Evolutionary conservation across 2,113 vertebrate species (phyloP).

Genomic region (Marcusenius ussheri): DNA sequence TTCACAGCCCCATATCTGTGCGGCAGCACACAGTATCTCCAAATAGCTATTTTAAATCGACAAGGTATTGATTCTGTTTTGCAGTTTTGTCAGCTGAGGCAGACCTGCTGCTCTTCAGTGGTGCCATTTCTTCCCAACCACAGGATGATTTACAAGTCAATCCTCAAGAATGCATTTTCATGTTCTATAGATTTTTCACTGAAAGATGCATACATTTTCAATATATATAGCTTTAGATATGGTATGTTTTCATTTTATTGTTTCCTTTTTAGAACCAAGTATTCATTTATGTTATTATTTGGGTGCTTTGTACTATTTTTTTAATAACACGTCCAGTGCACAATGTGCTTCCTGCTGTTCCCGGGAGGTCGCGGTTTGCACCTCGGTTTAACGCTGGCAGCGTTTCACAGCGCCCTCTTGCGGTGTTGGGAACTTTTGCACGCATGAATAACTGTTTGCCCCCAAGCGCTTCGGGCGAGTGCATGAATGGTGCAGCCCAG

Average conservation of each 20-base stretch:
- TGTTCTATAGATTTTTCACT: not conserved
- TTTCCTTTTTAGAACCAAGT: not conserved
- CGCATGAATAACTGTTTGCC: not conserved
- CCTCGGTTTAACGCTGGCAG: not conserved
- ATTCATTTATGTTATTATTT: not conserved
- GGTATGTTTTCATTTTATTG: not conserved
- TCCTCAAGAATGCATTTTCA: not conserved
- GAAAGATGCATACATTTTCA: not conserved
- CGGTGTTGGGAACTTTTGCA: not conserved
- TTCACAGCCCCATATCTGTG: not conserved
- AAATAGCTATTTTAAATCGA: not conserved
- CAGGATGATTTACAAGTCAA: not conserved
- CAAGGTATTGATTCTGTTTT: not conserved
- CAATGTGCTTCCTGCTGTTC: not conserved
- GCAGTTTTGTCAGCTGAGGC: not conserved
- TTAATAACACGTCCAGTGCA: not conserved
- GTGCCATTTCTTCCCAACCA: not conserved
- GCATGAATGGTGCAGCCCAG: not conserved
- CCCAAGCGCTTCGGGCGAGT: not conserved
- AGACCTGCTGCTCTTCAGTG: not conserved
- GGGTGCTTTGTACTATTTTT: not conserved
- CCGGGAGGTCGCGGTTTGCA: not conserved
- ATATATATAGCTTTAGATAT: not conserved
- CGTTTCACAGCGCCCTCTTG: not conserved
- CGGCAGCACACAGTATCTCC: not conserved